phyloP scores from a whole-genome alignment of 2,888 invertebrate species.

The Timema cristinae region DNA sequence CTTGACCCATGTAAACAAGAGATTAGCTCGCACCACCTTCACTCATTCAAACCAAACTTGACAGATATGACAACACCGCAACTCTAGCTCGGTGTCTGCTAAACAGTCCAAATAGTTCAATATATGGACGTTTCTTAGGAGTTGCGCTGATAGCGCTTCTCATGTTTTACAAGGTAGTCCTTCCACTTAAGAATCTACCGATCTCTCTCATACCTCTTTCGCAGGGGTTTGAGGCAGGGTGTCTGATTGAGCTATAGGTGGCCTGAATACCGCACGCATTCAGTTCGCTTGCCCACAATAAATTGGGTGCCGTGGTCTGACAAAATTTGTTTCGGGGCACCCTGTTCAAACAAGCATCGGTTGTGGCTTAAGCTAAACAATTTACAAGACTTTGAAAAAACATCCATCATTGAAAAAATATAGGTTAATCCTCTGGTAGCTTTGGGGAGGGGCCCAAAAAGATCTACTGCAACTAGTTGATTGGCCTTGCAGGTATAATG shows the following conservation, averaged over 20 bases:
- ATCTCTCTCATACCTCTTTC: slow-evolving; percentile 3
- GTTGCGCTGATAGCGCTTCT: no score
- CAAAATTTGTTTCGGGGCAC: not conserved
- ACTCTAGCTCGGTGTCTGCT: no score
- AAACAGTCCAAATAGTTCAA: no score
- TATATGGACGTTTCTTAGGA: no score
- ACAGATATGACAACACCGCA: no score
- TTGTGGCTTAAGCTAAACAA: no score
- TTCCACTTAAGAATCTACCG: not conserved
- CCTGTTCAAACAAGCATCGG: not conserved
- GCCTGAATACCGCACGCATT: not conserved
- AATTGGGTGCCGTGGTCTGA: not conserved
- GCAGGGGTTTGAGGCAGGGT: not conserved
- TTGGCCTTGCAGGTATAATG: not conserved
- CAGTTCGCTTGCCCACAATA: not conserved
- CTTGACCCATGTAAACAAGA: no score
- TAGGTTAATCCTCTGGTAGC: slow-evolving; percentile 1
- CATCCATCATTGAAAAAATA: not conserved
- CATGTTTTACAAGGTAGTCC: no score
- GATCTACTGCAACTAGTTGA: slow-evolving; percentile 3
- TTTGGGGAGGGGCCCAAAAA: slow-evolving; percentile 7
- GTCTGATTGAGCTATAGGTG: not conserved
- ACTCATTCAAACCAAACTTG: no score
- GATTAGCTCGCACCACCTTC: no score
- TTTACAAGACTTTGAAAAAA: not conserved